A percentile compares a stretch with the other conserved stretches of the same genome.
phyloP scores from a whole-genome alignment of 1,140 invertebrate species.

The Zaprionus nigranus region DNA sequence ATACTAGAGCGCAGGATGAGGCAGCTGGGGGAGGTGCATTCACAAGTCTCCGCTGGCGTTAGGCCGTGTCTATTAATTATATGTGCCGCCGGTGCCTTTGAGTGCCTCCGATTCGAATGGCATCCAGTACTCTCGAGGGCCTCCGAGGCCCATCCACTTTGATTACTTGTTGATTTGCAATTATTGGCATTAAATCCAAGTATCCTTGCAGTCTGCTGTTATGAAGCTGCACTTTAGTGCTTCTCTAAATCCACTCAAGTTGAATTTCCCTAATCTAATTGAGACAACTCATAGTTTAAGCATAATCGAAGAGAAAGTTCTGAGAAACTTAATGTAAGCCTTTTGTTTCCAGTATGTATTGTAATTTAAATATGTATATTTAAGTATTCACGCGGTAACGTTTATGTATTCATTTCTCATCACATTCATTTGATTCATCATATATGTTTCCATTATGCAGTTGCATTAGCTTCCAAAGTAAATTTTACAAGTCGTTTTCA shows the following conservation, averaged over 20 bases:
- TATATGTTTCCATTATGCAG: too few relatives aligned
- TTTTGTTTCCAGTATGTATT: too few relatives aligned
- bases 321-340: too few relatives aligned
- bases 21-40: background rate
- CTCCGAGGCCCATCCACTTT: constrained; percentile 20
- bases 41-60: background rate
- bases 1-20: background rate
- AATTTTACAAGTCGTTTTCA: too few relatives aligned
- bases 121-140: background rate
- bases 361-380: too few relatives aligned
- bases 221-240: background rate
- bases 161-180: constrained; percentile 77
- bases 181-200: constrained; percentile 34
- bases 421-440: too few relatives aligned
- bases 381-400: too few relatives aligned
- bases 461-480: too few relatives aligned
- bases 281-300: background rate
- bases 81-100: background rate
- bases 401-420: too few relatives aligned
- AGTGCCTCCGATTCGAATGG: background rate
- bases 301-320: too few relatives aligned
- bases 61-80: constrained; percentile 29
- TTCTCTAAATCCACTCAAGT: background rate
- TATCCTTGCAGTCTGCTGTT: background rate
- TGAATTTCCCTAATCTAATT: background rate